Percentiles rank a stretch among this genome's conserved stretches.
phyloP scores from a whole-genome alignment of 2,797 vertebrate genomes.

The Karalla daura region DNA sequence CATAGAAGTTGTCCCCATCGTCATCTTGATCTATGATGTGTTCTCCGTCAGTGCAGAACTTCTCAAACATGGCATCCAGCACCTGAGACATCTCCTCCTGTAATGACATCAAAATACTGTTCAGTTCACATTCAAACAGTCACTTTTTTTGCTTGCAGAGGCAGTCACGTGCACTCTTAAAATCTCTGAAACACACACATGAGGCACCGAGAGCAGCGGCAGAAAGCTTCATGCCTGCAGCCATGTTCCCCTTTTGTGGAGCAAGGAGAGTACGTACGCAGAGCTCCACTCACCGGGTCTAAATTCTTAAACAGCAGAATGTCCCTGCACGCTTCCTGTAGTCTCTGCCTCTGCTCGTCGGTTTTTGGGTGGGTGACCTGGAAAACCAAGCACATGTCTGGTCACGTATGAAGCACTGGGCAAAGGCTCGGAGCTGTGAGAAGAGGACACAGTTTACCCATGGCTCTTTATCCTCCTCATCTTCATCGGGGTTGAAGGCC shows the following conservation, averaged over 20 bases:
- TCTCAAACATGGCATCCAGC: slow-evolving; percentile 99
- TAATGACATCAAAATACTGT: slow-evolving; percentile 23
- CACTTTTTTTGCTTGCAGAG: neutral
- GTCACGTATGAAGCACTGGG: neutral
- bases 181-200: slow-evolving; percentile 17
- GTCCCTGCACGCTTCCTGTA: slow-evolving; percentile 97
- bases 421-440: neutral
- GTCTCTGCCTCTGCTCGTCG: slow-evolving; percentile 96
- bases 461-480: slow-evolving; percentile 95
- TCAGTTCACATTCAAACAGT: slow-evolving; percentile 11
- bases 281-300: slow-evolving; percentile 89
- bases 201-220: slow-evolving; percentile 29
- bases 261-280: slow-evolving; percentile 8
- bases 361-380: slow-evolving; percentile 98
- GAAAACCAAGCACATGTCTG: slow-evolving; percentile 38
- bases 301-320: slow-evolving; percentile 98
- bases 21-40: slow-evolving; percentile 98
- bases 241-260: slow-evolving; percentile 32
- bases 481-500: slow-evolving; percentile 98
- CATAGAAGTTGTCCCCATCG: slow-evolving; percentile 99
- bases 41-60: slow-evolving; percentile 90
- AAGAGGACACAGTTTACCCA: slow-evolving; percentile 82
- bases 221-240: slow-evolving; percentile 30
- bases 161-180: slow-evolving; percentile 4
- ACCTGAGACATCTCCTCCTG: slow-evolving; percentile 99